Evolutionary conservation across 2,113 vertebrate species (phyloP).

Genomic region (Pteronura brasiliensis): DNA sequence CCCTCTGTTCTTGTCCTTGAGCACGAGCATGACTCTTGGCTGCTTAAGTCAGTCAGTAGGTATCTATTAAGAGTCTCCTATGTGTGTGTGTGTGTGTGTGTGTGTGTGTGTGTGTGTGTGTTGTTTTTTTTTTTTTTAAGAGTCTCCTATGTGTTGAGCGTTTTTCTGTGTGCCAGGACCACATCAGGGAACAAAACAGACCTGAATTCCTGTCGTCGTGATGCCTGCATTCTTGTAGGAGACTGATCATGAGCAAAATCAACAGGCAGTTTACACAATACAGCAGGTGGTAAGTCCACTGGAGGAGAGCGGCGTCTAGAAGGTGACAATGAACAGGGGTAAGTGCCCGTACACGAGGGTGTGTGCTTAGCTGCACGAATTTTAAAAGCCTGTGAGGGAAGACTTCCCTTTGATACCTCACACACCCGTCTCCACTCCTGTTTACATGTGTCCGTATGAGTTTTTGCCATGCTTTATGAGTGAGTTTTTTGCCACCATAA

Average conservation of each 20-base stretch:
- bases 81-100: no score
- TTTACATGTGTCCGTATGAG: no score
- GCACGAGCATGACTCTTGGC: not conserved
- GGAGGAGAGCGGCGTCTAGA: not conserved
- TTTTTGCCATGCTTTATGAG: not conserved
- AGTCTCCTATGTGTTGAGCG: accelerated
- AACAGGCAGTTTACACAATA: not conserved
- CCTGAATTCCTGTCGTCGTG: not conserved
- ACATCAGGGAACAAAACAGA: not conserved
- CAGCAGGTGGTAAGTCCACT: not conserved
- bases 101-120: no score
- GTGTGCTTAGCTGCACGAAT: accelerated
- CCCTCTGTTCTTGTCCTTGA: not conserved
- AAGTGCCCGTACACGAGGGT: accelerated
- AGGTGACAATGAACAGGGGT: not conserved
- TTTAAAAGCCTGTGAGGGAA: not conserved
- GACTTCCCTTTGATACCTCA: not conserved
- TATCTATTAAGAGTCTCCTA: not conserved
- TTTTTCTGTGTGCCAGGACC: not conserved
- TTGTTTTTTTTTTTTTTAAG: no score
- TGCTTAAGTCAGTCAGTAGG: not conserved
- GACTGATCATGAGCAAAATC: not conserved
- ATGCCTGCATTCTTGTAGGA: not conserved
- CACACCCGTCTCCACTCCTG: not conserved
- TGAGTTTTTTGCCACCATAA: not conserved